phyloP scores from a whole-genome alignment of 2,113 vertebrate genomes.

The Panurus biarmicus region DNA sequence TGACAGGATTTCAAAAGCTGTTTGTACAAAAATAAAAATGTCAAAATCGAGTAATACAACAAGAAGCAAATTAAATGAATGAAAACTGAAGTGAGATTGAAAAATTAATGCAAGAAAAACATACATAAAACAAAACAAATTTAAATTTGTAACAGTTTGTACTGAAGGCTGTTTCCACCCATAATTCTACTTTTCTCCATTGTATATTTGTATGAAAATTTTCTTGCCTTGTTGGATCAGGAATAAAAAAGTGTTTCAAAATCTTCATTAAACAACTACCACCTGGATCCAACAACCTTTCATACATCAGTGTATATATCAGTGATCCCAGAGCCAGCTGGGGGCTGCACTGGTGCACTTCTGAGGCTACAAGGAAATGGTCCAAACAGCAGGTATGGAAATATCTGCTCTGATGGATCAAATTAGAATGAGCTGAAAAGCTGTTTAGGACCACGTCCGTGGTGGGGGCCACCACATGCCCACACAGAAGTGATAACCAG shows the following conservation, averaged over 20 bases:
- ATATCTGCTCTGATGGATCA: neutral
- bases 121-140: slow-evolving; percentile 71
- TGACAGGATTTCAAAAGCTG: slow-evolving; percentile 99
- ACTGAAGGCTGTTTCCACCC: slow-evolving; percentile 10
- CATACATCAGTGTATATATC: neutral
- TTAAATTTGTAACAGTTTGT: slow-evolving; percentile 27
- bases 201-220: neutral
- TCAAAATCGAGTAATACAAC: slow-evolving; percentile 79
- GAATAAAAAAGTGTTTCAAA: neutral
- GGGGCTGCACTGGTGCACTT: neutral
- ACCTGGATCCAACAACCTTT: neutral
- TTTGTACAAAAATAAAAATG: slow-evolving; percentile 86
- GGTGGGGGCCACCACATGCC: neutral
- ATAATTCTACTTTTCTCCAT: neutral
- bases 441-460: neutral
- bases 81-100: slow-evolving; percentile 74
- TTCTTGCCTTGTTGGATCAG: neutral
- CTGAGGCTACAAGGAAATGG: neutral
- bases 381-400: neutral
- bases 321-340: neutral
- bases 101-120: slow-evolving; percentile 72
- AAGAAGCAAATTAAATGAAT: slow-evolving; percentile 87
- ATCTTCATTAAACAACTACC: neutral
- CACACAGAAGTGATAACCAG: neutral
- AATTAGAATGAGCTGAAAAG: neutral